Evolutionary conservation across 2,113 vertebrate genomes (phyloP).

Genomic region (Mus musculus): DNA sequence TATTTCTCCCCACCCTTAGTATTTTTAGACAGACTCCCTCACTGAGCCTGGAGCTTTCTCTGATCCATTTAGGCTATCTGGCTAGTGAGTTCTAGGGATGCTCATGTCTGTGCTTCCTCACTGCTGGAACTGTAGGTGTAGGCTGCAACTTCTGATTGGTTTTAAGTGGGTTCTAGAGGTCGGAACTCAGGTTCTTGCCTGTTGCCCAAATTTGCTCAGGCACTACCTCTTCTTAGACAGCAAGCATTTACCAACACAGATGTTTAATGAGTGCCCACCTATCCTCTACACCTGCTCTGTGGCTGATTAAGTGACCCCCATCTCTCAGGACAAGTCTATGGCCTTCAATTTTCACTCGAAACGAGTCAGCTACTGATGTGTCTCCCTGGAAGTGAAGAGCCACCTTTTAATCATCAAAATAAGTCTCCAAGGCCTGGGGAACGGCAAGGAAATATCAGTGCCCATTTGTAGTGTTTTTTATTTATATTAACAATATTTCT

Average conservation of each 20-base stretch:
- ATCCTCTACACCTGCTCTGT: background rate
- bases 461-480: conserved; percentile 73
- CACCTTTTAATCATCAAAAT: conserved; percentile 58
- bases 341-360: conserved; percentile 51
- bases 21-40: background rate
- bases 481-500: background rate
- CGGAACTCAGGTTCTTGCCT: background rate
- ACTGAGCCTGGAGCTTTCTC: background rate
- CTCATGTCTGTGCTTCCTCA: background rate
- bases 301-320: background rate
- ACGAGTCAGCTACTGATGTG: background rate
- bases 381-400: conserved; percentile 26
- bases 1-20: background rate
- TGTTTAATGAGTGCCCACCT: background rate
- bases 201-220: no score
- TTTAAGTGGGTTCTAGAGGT: background rate
- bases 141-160: background rate
- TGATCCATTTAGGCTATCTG: background rate
- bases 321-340: background rate
- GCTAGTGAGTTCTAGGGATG: background rate
- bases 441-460: conserved; percentile 77
- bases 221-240: no score
- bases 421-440: conserved; percentile 67
- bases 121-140: background rate
- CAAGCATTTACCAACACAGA: background rate